A percentile compares a stretch with the other conserved stretches of the same genome.
These are phyloP conservation scores for Cololabis saira DNA, from an alignment of 2,113 vertebrate genomes.

Conservation along the genomic window DNA sequence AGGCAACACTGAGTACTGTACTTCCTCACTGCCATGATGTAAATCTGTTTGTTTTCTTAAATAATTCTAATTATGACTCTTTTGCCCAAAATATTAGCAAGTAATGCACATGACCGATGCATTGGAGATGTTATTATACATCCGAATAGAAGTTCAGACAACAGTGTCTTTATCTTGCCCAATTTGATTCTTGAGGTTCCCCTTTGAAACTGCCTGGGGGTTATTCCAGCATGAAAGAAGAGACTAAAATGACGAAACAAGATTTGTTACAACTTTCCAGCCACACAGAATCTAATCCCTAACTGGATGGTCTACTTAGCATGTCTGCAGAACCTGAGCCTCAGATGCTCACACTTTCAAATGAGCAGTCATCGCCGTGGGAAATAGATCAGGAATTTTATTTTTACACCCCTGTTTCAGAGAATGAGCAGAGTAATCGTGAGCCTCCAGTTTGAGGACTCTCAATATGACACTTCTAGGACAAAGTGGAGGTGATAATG, in stretches of 20 bases:
- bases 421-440: constrained; percentile 42
- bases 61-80: no score
- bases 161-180: not conserved
- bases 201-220: not conserved
- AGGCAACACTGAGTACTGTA: constrained; percentile 31
- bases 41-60: not conserved
- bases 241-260: not conserved
- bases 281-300: constrained; percentile 3
- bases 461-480: constrained; percentile 66
- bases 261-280: constrained; percentile 6
- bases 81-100: constrained; percentile 18
- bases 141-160: not conserved
- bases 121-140: constrained; percentile 14
- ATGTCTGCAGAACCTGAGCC: constrained; percentile 2
- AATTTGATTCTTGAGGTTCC: not conserved
- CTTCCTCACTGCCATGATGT: constrained; percentile 8
- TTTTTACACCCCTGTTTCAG: constrained; percentile 26
- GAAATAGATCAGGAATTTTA: constrained; percentile 37
- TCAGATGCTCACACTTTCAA: constrained; percentile 5
- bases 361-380: constrained; percentile 20
- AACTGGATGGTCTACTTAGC: constrained; percentile 20
- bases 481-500: constrained; percentile 47
- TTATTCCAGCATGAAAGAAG: not conserved
- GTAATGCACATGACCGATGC: not conserved
- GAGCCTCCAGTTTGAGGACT: constrained; percentile 52